Evolutionary conservation across 2,888 invertebrate genomes (phyloP).

Genomic region (Megalurothrips usitatus): DNA sequence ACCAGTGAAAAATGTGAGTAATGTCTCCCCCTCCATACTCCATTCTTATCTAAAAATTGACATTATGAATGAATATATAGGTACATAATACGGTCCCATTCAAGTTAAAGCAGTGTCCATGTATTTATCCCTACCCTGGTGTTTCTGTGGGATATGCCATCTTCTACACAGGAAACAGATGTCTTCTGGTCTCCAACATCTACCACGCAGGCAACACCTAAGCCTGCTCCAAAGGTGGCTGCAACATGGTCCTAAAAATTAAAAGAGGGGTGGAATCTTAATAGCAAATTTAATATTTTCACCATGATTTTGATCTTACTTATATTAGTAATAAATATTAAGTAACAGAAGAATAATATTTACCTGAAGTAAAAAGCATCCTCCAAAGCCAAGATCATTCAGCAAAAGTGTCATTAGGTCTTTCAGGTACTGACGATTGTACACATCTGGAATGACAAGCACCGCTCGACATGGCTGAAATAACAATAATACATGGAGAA

Average conservation of each 20-base stretch:
- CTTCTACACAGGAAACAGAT: constrained; percentile 92
- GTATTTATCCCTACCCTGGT: constrained; percentile 57
- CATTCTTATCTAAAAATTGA: constrained; percentile 22
- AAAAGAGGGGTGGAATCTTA: constrained; percentile 33
- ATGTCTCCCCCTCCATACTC: constrained; percentile 58
- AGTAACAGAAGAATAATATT: constrained; percentile 29
- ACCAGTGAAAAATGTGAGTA: constrained; percentile 81
- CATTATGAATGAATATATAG: neutral
- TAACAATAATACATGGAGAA: neutral
- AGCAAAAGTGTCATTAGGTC: constrained; percentile 77
- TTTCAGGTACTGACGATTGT: constrained; percentile 77
- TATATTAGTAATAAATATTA: neutral
- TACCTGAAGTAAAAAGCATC: constrained; percentile 75
- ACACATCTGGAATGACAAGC: constrained; percentile 83
- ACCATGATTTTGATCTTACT: neutral
- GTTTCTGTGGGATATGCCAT: constrained; percentile 86
- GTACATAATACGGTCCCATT: too few relatives aligned
- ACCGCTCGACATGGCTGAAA: constrained; percentile 78
- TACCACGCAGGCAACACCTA: constrained; percentile 86
- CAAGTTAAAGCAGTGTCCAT: constrained; percentile 28
- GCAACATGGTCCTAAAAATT: constrained; percentile 70
- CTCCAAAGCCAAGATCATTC: constrained; percentile 76
- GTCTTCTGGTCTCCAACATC: constrained; percentile 95
- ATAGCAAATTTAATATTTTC: neutral
- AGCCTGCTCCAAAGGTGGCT: constrained; percentile 77